A percentile compares a stretch with the other conserved stretches of the same genome.
These are phyloP conservation scores for Chaenocephalus aceratus DNA, from an alignment of 2,113 vertebrate genomes.

Conservation along the genomic window DNA sequence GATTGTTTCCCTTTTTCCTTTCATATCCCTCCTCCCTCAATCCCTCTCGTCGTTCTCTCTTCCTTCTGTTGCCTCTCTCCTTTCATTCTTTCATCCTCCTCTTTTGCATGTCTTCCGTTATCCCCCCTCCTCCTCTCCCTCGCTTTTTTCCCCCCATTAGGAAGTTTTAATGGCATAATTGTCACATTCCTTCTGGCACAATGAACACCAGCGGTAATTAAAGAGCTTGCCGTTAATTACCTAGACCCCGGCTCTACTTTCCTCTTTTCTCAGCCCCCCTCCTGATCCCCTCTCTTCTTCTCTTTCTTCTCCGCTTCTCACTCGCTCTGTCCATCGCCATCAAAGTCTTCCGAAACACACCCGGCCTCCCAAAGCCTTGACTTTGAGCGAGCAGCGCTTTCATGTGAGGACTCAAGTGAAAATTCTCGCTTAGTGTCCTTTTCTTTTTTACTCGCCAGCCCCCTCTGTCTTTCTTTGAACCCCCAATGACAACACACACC, in stretches of 20 bases:
- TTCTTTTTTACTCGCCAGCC: conserved; percentile 51
- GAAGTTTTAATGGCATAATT: conserved; percentile 85
- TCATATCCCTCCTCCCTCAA: conserved; percentile 74
- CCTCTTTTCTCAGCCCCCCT: conserved; percentile 67
- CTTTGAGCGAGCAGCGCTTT: conserved; percentile 77
- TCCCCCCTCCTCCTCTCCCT: conserved; percentile 13
- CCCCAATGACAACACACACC: conserved; percentile 79
- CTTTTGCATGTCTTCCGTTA: conserved; percentile 81
- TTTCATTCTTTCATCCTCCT: conserved; percentile 81
- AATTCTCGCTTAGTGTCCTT: conserved; percentile 74
- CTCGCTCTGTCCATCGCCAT: conserved; percentile 74
- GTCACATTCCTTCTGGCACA: conserved; percentile 85
- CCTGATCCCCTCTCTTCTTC: conserved; percentile 60
- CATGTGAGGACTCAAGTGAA: conserved; percentile 77
- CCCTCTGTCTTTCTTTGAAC: conserved; percentile 70
- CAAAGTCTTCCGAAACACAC: conserved; percentile 75
- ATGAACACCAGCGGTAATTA: conserved; percentile 85
- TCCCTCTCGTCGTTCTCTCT: conserved; percentile 68
- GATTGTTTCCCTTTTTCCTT: conserved; percentile 80
- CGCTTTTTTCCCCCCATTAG: conserved; percentile 67
- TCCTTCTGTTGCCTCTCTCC: conserved; percentile 75
- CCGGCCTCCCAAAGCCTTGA: conserved; percentile 74
- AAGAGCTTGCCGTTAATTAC: conserved; percentile 84
- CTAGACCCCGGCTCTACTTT: conserved; percentile 77
- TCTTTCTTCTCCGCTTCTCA: conserved; percentile 75